Evolutionary conservation across 2,113 vertebrate species (phyloP), one percentile per base, ranked within the genome.

Genomic region (Microtus pennsylvanicus): DNA sequence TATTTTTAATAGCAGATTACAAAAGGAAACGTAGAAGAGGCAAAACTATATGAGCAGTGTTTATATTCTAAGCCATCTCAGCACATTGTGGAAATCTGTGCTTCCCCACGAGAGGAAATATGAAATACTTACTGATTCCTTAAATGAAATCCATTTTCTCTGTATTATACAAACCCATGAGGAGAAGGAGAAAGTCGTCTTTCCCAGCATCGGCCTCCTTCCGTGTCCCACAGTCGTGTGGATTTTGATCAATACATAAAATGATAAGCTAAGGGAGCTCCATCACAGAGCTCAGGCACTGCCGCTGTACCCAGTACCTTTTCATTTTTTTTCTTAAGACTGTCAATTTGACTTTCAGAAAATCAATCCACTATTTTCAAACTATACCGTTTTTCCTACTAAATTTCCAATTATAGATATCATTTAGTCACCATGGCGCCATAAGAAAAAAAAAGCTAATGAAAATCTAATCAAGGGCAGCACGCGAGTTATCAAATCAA

Each of bases 1-100:
- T 97, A 98, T 97, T 98, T 98, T 98, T 98, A 98, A 97, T 98
- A 98, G 97, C 70, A 98, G 92, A 98, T 91, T 55, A 97, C 83
- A 96, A 93, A 98, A 97, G 96, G 47, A 98, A 76, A 92, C 72
- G 95, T 97, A 80, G 50, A 98, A 97, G 95, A 97, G 95, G 95
- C 82, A 52, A 98, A 97, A 96, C 97, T 98, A 87, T 87, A 95
- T 55, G 87, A 97, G 94, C 52, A 94, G 65, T 97, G 86, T 97
- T 97, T 98, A 91, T 96, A 97, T 96, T 96, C 90, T 94, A 33
- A 97, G 42, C 50, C 83, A 94, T n/a, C 95, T 97, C 93, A 94
- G 89, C 58, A 9, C 3, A 76, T 94, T 91, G 96, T 97, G 0
- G 0, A 96, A 96, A 94, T 97, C 78, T 83, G 77, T 61, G 58